Evolutionary conservation across 2,797 vertebrate genomes (phyloP).

Genomic region (Premnoplex brunnescens): DNA sequence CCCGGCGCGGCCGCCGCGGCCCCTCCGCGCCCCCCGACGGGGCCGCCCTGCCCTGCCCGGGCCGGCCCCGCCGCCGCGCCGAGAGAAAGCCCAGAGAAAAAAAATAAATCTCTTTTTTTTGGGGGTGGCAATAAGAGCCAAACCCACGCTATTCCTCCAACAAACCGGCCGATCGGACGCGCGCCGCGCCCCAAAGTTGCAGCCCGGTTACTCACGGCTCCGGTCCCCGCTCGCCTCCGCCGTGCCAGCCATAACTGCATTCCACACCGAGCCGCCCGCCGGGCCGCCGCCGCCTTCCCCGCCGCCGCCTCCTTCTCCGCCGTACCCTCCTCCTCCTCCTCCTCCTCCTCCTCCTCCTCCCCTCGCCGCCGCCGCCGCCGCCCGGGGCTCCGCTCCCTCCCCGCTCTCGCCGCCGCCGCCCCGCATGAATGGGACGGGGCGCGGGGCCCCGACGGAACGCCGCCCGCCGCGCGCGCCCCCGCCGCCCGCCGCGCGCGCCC

Average conservation of each 20-base stretch:
- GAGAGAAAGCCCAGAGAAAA: not conserved
- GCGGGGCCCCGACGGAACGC: constrained; percentile 24
- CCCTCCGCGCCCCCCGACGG: not conserved
- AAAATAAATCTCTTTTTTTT: not conserved
- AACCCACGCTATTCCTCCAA: not conserved
- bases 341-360: not conserved
- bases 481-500: not conserved
- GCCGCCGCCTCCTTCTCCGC: not conserved
- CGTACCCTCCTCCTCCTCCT: not conserved
- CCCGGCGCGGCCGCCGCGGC: not conserved
- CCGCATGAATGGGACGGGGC: constrained; percentile 39
- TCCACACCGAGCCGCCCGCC: constrained; percentile 23
- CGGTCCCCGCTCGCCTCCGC: constrained; percentile 13
- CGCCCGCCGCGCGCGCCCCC: too few species aligned
- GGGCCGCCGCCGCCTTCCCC: not conserved
- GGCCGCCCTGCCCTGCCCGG: not conserved
- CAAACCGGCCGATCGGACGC: not conserved
- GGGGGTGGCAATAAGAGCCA: not conserved
- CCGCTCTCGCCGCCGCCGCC: not conserved
- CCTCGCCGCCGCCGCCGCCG: constrained; percentile 32
- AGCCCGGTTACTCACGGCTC: constrained; percentile 16
- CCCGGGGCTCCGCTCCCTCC: not conserved
- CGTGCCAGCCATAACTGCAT: constrained; percentile 39
- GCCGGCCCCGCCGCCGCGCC: not conserved
- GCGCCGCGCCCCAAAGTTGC: constrained; percentile 10